These are phyloP conservation scores for Metaphire vulgaris DNA, from an alignment of 1,140 invertebrate genomes.

Conservation along the genomic window DNA sequence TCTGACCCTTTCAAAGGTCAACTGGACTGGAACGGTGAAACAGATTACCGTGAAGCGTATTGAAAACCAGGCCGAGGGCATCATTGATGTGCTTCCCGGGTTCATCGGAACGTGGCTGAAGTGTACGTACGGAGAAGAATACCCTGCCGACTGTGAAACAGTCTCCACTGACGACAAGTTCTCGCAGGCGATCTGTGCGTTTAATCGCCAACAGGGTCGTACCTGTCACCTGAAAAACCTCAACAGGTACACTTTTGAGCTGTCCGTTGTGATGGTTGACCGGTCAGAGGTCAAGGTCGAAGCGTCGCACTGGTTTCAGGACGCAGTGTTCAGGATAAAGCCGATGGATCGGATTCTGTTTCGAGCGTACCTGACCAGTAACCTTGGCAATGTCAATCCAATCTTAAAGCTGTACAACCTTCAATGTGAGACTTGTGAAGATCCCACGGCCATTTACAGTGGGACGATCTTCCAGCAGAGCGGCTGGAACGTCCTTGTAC, in stretches of 20 bases:
- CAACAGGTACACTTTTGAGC: slow-evolving; percentile 26
- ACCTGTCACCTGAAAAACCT: slow-evolving; percentile 26
- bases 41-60: slow-evolving; percentile 20
- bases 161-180: background rate
- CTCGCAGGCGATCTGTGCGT: background rate
- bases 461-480: background rate
- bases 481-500: background rate
- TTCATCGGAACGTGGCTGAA: slow-evolving; percentile 17
- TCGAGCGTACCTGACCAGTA: slow-evolving; percentile 12
- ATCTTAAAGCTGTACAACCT: slow-evolving; percentile 11
- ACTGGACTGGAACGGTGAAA: slow-evolving; percentile 24
- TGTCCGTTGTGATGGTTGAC: slow-evolving; percentile 9
- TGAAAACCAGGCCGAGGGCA: slow-evolving; percentile 25
- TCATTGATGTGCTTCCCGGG: slow-evolving; percentile 21
- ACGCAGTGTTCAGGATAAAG: slow-evolving; percentile 12
- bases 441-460: background rate
- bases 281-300: slow-evolving; percentile 4
- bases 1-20: slow-evolving; percentile 15
- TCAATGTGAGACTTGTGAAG: background rate
- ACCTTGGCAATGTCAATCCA: background rate
- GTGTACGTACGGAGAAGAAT: slow-evolving; percentile 17
- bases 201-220: background rate
- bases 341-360: slow-evolving; percentile 13
- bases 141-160: background rate
- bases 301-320: slow-evolving; percentile 23